Evolutionary conservation across 30 jellyfish, hydroid and myxozoan genomes (phyloP), one percentile per base, ranked within the genome.

Genomic region (Cassiopea xamachana): DNA sequence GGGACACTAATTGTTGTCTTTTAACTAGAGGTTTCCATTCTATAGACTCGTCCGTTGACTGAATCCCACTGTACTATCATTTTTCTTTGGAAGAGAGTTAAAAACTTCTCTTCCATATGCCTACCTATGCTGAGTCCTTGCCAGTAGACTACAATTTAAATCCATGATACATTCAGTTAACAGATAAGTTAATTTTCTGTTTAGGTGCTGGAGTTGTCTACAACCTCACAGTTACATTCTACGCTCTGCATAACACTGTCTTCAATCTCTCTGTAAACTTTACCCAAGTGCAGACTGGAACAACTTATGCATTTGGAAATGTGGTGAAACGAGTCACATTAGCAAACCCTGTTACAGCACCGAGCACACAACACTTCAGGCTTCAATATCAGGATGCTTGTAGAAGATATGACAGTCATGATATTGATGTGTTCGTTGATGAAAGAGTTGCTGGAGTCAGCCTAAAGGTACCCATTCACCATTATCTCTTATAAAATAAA

Each of bases 391-490:
- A 71, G 15, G 93, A 85, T 75, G 59, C 69, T 1, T 85, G 93
- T 50, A 70, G 87, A 45, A 58, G 39, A 58, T n/a, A 49, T 6
- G 60, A 5, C 16, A 12, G 62, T 13, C 47, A 48, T 1, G 5
- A 67, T 14, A 76, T 7, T 7, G 27, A 8, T 13, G 45, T 85
- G 13, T 85, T 50, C 46, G 43, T 85, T 4, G 93, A 85, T 62
- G 87, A 74, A 46, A 85, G 75, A 46, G 60, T 85, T 9, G 77
- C 81, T 73, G 93, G 93, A 3, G 50, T 85, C 13, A 71, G 79
- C 2, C 46, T 70, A 10, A 50, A 43, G 85, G 92, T 84, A 50
- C 16, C 84, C 67, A 0, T 77, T 27, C 39, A 27, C 39, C 39
- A 27, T 27, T 27, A 27, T 27, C 39, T 27, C 39, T 27, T 27